Base-by-base conservation (phyloP, 2,113 vertebrate genomes). In the Spermophilus dauricus region DNA sequence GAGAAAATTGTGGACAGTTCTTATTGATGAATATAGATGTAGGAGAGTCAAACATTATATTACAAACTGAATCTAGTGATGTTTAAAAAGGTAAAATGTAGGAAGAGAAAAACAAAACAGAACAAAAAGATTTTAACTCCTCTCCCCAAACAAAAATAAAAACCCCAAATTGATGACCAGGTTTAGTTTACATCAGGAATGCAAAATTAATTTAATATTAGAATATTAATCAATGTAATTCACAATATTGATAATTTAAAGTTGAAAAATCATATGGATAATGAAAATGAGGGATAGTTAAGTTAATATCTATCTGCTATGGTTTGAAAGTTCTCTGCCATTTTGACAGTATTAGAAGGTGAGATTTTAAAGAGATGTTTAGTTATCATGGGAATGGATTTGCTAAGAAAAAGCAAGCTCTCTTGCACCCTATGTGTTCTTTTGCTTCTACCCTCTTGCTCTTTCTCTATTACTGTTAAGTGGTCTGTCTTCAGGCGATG, bases 191-290 rank as follows among this genome's bases (percentile, higher is more conserved):
- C 17, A 67, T 30, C 10, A 58, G 37, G 37, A 93, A 84, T 58
- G 5, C 14, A 93, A 87, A 37, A 82, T 72, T 76, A 69, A 81
- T 90, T 83, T 95, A 34, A 65, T 93, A 89, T 70, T 89, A 93
- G 89, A 80, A 96, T 89, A 85, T 63, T 24, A 37, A 78, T 89
- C 48, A 86, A 70, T 34, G 11, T 93, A 72, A 56, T 70, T 95
- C 37, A 61, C 82, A 78, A 17, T 20, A 58, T 30, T 58, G 26
- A 78, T 18, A 86, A 80, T 72, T 93, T 91, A 88, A 91, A 80
- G 48, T 17, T 63, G 56, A 70, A 96, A 95, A 89, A 30, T 14
- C 48, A 85, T 73, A 89, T 17, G 32, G 18, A 70, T 56, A 53
- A 5, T 94, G 34, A 85, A 84, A 69, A 75, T 85, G 42, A 78